A percentile compares a stretch with the other conserved stretches of the same genome.
These are phyloP conservation scores for Apotomis turbidana DNA, from an alignment of 2,888 invertebrate species.

Conservation along the genomic window DNA sequence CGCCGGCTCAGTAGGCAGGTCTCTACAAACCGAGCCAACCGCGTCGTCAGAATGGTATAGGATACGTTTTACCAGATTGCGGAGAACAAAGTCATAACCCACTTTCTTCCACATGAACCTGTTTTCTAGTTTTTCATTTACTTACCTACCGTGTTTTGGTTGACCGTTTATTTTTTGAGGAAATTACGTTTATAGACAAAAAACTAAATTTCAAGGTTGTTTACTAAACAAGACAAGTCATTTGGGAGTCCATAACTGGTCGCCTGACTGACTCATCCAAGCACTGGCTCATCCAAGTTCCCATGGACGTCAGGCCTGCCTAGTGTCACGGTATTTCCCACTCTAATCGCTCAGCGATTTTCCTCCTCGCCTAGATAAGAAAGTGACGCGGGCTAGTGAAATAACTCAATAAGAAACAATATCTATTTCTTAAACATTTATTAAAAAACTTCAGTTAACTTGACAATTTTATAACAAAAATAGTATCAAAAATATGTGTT, in stretches of 20 bases:
- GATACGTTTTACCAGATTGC: too few relatives aligned
- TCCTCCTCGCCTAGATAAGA: constrained; percentile 18
- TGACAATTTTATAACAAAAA: constrained; percentile 7
- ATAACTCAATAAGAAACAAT: background rate
- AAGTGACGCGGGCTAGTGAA: constrained; percentile 12
- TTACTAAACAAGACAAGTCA: too few relatives aligned
- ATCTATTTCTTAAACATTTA: constrained; percentile 18
- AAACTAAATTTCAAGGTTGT: too few relatives aligned
- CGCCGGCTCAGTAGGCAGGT: too few relatives aligned
- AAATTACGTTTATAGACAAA: too few relatives aligned
- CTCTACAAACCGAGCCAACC: too few relatives aligned
- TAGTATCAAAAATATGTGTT: constrained; percentile 11
- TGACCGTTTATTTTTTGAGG: too few relatives aligned
- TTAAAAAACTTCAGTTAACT: background rate
- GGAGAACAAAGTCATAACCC: too few relatives aligned
- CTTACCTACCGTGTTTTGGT: too few relatives aligned
- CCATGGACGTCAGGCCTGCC: constrained; percentile 22
- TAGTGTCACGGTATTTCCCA: constrained; percentile 30
- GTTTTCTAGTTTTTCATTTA: too few relatives aligned
- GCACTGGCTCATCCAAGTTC: constrained; percentile 2
- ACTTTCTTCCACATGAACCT: too few relatives aligned
- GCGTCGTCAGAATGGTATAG: too few relatives aligned
- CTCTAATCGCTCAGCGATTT: constrained; percentile 10
- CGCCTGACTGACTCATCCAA: background rate
- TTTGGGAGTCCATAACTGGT: background rate